Percentiles rank a stretch among this genome's conserved stretches.
These are phyloP conservation scores for Cordilura impudica DNA, from an alignment of 2,888 invertebrate genomes.

Conservation along the genomic window DNA sequence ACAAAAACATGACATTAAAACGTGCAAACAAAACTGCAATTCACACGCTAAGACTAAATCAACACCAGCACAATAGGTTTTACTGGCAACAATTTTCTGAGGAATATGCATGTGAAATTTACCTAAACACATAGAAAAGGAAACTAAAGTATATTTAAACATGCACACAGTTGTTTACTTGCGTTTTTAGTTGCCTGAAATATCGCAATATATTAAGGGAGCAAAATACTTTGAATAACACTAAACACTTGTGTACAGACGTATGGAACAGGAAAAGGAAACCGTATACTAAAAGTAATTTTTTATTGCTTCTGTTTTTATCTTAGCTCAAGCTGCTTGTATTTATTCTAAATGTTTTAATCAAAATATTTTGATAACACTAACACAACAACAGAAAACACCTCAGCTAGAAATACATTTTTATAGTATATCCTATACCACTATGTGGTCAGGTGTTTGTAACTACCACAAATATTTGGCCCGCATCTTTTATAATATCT, in stretches of 20 bases:
- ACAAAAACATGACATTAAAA: conserved; percentile 47
- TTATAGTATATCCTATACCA: no score
- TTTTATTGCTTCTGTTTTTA: background rate
- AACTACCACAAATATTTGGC: no score
- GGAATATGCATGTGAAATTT: background rate
- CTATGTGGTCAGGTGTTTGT: no score
- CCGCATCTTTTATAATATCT: no score
- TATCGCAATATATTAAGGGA: conserved; percentile 12
- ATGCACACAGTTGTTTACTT: background rate
- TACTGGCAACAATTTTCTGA: background rate
- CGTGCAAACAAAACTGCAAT: conserved; percentile 42
- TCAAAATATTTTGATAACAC: background rate
- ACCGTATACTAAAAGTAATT: background rate
- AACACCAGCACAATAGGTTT: conserved; percentile 31
- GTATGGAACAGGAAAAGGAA: conserved; percentile 2
- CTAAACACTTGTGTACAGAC: background rate
- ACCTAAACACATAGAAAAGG: background rate
- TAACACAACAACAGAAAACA: no score
- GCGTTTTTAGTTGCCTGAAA: background rate
- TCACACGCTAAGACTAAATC: conserved; percentile 47
- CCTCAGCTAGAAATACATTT: no score
- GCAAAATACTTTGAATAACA: background rate
- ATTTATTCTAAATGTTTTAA: no score
- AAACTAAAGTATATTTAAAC: background rate
- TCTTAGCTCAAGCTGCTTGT: background rate